Base-by-base conservation (phyloP, 2,113 vertebrate species). In the Passer domesticus region DNA sequence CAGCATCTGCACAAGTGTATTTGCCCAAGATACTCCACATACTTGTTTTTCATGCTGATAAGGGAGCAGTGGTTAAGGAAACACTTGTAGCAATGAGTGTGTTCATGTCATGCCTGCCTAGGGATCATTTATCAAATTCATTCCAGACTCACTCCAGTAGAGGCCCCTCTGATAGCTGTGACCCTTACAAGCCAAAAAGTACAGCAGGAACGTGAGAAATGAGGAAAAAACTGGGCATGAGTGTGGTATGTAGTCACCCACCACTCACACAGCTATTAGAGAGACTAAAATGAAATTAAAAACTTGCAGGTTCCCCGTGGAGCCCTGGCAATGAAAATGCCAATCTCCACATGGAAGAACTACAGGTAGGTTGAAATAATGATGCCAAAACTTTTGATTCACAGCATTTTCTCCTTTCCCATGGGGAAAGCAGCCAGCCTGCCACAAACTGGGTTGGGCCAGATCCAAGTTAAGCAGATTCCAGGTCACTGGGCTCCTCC, bases 41-140 rank as follows among this genome's bases (percentile, higher is more conserved):
- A 64, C 88, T 96, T 90, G 79, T 90, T 95, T 88, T 86, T 49
- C 85, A 5, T 37, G 79, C 79, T 78, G 96, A 94, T 90, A 92
- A 92, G 53, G 85, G 73, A 87, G 76, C 76, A 41, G 79, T 63
- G 90, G 90, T 92, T 86, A 80, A 79, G 91, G 92, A 86, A 90
- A 68, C 79, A 64, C 76, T 86, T 19, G 85, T 81, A 85, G 67
- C 78, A 92, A 63, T 44, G 67, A 90, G 43, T 1, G 24, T 64
- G 73, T 67, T 77, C 1, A 0, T 78, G 72, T 78, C 60, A 41
- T 13, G 76, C 41, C 30, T 39, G 17, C 0, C 0, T 16, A 49
- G 46, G 50, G 74, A 66, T 84, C 33, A 67, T 88, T 94, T 94
- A 92, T 94, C 94, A 81, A 50, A 62, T 67, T 59, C 13, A 49